Conservation (phyloP, 2,888 invertebrate species). For the Cetonia aurata region DNA sequence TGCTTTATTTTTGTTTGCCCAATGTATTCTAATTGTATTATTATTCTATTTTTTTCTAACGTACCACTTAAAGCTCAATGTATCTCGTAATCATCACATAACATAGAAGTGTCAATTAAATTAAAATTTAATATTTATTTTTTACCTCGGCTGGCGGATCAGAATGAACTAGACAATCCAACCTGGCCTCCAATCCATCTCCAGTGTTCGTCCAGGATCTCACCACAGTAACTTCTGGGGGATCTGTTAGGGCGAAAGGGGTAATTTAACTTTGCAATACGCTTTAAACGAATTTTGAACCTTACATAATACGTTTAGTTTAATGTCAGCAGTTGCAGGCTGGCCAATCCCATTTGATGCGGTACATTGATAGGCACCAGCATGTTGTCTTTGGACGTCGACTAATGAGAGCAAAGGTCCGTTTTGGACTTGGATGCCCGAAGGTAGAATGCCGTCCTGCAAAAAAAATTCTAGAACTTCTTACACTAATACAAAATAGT, state of each 20-base stretch:
- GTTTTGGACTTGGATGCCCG: slow-evolving; percentile 64
- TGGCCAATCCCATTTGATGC: slow-evolving; percentile 68
- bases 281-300: slow-evolving; percentile 32
- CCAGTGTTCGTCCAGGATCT: slow-evolving; percentile 74
- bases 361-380: slow-evolving; percentile 68
- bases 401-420: slow-evolving; percentile 65
- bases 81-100: too few relatives aligned
- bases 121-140: neutral
- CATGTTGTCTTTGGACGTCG: slow-evolving; percentile 65
- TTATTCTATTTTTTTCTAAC: too few relatives aligned
- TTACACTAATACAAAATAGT: too few relatives aligned
- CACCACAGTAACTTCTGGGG: slow-evolving; percentile 74
- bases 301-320: slow-evolving; percentile 66
- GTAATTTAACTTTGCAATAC: neutral
- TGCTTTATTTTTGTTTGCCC: too few relatives aligned
- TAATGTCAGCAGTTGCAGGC: slow-evolving; percentile 64
- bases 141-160: slow-evolving; percentile 68
- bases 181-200: slow-evolving; percentile 73
- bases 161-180: slow-evolving; percentile 74
- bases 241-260: slow-evolving; percentile 64
- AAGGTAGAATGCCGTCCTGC: slow-evolving; percentile 64
- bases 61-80: too few relatives aligned
- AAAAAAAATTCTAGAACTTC: slow-evolving; percentile 49
- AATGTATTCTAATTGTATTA: too few relatives aligned
- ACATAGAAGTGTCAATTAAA: too few relatives aligned